These are phyloP conservation scores for Terebella lapidaria DNA, from an alignment of 2,888 invertebrate species.

Conservation along the genomic window DNA sequence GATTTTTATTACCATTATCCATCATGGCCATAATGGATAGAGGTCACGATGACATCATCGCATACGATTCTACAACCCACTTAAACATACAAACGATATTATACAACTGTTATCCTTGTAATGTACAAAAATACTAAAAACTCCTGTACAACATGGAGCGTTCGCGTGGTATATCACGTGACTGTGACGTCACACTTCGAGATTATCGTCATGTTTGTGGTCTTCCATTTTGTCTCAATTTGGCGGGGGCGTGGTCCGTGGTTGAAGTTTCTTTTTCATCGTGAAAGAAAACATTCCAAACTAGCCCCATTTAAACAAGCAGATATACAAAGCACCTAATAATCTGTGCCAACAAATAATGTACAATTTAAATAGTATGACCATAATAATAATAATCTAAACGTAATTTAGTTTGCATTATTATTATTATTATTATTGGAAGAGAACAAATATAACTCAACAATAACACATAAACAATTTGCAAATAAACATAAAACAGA, in stretches of 20 bases:
- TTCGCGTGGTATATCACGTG: no score
- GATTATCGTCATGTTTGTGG: background rate
- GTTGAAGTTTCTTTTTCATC: background rate
- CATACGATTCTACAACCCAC: background rate
- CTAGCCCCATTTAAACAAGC: no score
- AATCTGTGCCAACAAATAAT: background rate
- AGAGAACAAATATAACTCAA: background rate
- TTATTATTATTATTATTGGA: background rate
- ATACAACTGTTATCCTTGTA: background rate
- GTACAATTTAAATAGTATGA: background rate
- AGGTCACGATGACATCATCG: background rate
- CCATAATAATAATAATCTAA: background rate
- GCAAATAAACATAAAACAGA: no score
- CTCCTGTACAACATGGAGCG: no score
- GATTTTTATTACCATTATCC: constrained; percentile 1
- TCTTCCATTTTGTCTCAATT: no score
- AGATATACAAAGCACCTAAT: background rate
- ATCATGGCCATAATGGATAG: constrained; percentile 6
- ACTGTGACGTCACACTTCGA: no score
- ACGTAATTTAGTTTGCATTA: background rate
- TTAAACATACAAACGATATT: background rate
- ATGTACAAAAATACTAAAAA: background rate
- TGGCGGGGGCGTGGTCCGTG: background rate
- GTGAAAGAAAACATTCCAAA: background rate
- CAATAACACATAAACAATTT: background rate